Percentiles rank a stretch among this genome's conserved stretches.
phyloP scores from a whole-genome alignment of 2,113 vertebrate species.

The Coptodon bakossiorum region DNA sequence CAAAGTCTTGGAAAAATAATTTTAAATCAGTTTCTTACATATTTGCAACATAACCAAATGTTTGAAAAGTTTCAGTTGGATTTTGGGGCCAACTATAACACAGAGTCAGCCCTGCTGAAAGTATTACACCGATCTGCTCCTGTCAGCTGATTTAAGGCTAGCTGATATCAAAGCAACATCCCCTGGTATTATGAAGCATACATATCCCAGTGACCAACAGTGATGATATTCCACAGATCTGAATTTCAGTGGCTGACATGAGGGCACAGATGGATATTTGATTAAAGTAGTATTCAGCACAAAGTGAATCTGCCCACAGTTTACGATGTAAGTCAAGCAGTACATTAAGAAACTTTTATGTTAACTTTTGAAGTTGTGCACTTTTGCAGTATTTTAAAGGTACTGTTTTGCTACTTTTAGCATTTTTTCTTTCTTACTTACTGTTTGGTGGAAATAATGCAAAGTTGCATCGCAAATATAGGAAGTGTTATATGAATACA shows the following conservation, averaged over 20 bases:
- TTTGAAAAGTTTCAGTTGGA: background rate
- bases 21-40: background rate
- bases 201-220: background rate
- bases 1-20: background rate
- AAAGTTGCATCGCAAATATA: background rate
- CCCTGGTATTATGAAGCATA: background rate
- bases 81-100: background rate
- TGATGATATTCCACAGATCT: background rate
- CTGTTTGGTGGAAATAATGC: background rate
- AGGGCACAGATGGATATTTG: background rate
- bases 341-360: rapidly evolving
- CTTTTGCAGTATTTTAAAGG: background rate
- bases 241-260: background rate
- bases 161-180: background rate
- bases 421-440: background rate
- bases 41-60: background rate
- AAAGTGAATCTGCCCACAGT: background rate
- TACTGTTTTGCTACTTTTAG: background rate
- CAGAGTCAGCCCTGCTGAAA: background rate
- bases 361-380: background rate
- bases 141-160: background rate
- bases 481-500: background rate
- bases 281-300: background rate
- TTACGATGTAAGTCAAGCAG: background rate
- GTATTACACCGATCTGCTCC: background rate